Conservation (phyloP, 2,888 invertebrate species). For the Diaprepes abbreviatus region DNA sequence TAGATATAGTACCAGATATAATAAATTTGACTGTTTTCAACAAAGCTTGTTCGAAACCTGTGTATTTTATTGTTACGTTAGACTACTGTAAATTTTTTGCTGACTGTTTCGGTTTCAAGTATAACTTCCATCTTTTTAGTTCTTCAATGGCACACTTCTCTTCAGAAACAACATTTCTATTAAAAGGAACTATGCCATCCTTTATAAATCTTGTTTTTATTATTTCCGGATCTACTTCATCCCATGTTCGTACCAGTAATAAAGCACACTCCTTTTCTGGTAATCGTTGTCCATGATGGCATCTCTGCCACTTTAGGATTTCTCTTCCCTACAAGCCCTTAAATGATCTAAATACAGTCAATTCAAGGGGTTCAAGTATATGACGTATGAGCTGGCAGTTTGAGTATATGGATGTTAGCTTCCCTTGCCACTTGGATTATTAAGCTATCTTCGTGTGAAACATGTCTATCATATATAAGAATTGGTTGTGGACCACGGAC, state of each 20-base stretch:
- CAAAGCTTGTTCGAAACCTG: too few relatives aligned
- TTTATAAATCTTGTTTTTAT: constrained; percentile 1
- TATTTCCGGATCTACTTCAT: background rate
- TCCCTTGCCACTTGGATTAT: background rate
- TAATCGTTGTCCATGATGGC: too few relatives aligned
- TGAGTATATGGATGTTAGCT: constrained; percentile 12
- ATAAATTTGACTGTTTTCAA: too few relatives aligned
- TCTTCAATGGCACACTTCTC: background rate
- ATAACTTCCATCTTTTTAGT: constrained; percentile 12
- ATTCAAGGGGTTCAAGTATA: constrained; percentile 4
- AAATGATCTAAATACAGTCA: constrained; percentile 6
- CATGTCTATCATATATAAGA: constrained; percentile 38
- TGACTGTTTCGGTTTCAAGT: too few relatives aligned
- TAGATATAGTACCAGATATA: too few relatives aligned
- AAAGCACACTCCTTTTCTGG: background rate
- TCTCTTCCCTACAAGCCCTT: constrained; percentile 43
- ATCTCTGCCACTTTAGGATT: too few relatives aligned
- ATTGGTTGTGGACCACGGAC: constrained; percentile 33
- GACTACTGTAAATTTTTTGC: too few relatives aligned
- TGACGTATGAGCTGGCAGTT: constrained; percentile 13
- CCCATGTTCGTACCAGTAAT: background rate
- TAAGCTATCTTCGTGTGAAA: background rate
- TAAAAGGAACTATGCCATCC: background rate
- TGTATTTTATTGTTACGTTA: too few relatives aligned
- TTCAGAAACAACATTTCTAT: constrained; percentile 2